Base-by-base conservation (phyloP, 2,797 vertebrate species). In the Benthosema pterotum region DNA sequence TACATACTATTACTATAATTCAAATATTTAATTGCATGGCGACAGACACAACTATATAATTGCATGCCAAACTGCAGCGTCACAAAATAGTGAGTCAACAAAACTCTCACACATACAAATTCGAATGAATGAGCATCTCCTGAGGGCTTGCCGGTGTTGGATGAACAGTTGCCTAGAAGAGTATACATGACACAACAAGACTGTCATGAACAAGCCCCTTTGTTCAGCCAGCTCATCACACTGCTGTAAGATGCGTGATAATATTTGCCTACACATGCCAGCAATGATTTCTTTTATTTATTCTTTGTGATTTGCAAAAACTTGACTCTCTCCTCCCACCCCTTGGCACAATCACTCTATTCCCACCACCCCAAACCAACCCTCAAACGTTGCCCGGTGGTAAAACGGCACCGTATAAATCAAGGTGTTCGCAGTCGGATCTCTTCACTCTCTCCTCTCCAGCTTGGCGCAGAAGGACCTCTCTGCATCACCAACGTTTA, bases 351-450 rank as follows among this genome's bases (percentile, higher is more conserved):
- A 52, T 22, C 14, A n/a, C n/a, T n/a, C n/a, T n/a, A n/a, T n/a
- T n/a, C n/a, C n/a, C 19, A 12, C 28, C 2, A 48, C 47, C 17
- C 28, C 28, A n/a, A n/a, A n/a, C n/a, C n/a, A n/a, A n/a, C 28
- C 7, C 25, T 11, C 13, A 11, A 75, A 65, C 2, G n/a, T 38
- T 9, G 8, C 32, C 32, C n/a, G n/a, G 38, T 25, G 25, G 11
- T 47, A 32, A 13, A 16, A 68, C 16, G 22, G 49, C 80, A 86
- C 86, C n/a, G n/a, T n/a, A n/a, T n/a, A 87, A 83, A 86, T 56
- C 1, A 16, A 52, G 0, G 1, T 2, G 12, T 48, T 43, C 19
- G 11, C n/a, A 0, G 22, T 19, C 14, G 9, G 1, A 17, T 3
- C 8, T 43, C 55, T 5, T 19, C 77, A 83, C 80, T 81, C 43